These are phyloP conservation scores for Orbicella faveolata DNA, from an alignment of 64 coral and sea anemone species.

Conservation along the genomic window DNA sequence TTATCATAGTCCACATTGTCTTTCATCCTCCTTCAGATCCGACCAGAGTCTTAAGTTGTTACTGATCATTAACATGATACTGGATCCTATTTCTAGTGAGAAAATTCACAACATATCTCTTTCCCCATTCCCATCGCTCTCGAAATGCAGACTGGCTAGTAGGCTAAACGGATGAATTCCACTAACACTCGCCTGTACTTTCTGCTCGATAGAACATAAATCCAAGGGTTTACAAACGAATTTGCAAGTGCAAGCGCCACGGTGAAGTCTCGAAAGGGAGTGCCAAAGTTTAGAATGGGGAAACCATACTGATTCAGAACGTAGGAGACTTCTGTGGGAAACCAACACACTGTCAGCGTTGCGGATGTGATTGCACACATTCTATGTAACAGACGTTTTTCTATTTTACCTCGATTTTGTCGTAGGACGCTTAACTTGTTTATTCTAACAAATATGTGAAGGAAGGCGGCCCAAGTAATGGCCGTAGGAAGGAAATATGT, in stretches of 20 bases:
- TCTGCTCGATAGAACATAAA: slow-evolving; percentile 16
- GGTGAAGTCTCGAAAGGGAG: slow-evolving; percentile 28
- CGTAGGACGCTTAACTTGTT: background rate
- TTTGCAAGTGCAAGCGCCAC: slow-evolving; percentile 20
- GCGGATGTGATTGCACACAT: slow-evolving; percentile 35
- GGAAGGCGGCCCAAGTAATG: slow-evolving; percentile 27
- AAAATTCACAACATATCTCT: no score
- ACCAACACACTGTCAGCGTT: slow-evolving; percentile 38
- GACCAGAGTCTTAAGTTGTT: no score
- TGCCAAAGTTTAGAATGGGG: slow-evolving; percentile 25
- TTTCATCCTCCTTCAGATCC: no score
- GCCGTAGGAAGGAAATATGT: slow-evolving; percentile 21
- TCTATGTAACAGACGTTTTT: background rate
- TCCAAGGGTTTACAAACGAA: slow-evolving; percentile 31
- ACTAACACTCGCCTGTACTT: slow-evolving; percentile 17
- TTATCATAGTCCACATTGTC: no score
- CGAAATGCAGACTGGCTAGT: background rate
- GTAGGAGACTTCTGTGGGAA: slow-evolving; percentile 39
- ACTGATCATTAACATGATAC: no score
- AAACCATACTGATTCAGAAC: slow-evolving; percentile 33
- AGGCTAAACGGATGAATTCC: background rate
- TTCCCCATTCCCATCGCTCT: background rate
- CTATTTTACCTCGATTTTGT: background rate
- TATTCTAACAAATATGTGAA: slow-evolving; percentile 2
- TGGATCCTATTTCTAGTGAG: no score